Evolutionary conservation across 2,797 vertebrate species (phyloP).

Genomic region (Ctenochaetus hawaiiensis): DNA sequence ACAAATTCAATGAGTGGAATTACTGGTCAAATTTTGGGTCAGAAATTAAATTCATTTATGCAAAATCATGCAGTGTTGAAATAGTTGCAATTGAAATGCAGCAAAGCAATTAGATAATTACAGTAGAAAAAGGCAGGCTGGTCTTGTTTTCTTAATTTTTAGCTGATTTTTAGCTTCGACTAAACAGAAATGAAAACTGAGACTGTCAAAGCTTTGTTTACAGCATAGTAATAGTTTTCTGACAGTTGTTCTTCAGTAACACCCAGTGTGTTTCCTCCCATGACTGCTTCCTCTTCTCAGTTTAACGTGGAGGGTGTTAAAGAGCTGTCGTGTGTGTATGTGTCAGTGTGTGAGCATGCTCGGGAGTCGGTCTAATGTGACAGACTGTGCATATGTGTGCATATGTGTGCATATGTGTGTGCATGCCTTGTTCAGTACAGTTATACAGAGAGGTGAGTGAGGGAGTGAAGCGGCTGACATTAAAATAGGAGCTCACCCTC

Average conservation of each 20-base stretch:
- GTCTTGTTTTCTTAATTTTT: background rate
- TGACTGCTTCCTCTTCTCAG: conserved; percentile 64
- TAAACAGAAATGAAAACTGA: background rate
- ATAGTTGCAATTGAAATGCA: background rate
- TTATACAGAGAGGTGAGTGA: background rate
- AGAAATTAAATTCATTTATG: background rate
- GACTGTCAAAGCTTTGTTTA: background rate
- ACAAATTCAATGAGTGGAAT: background rate
- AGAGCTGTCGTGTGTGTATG: conserved; percentile 17
- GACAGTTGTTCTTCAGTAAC: conserved; percentile 28
- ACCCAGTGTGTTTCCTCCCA: conserved; percentile 39
- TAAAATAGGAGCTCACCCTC: conserved; percentile 6
- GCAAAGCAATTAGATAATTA: background rate
- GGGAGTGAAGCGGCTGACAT: background rate
- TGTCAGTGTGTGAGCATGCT: conserved; percentile 19
- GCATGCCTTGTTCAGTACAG: background rate
- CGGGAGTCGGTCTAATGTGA: conserved; percentile 7
- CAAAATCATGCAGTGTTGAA: background rate
- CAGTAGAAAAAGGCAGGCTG: background rate
- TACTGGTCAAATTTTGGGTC: background rate
- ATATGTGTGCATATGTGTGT: background rate
- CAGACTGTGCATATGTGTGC: conserved; percentile 6
- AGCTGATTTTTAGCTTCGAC: background rate
- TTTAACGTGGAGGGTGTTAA: conserved; percentile 36
- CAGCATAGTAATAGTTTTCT: conserved; percentile 14